A percentile compares a stretch with the other conserved stretches of the same genome.
phyloP scores from a whole-genome alignment of 2,888 invertebrate genomes.

The Agrilus cyanescens region DNA sequence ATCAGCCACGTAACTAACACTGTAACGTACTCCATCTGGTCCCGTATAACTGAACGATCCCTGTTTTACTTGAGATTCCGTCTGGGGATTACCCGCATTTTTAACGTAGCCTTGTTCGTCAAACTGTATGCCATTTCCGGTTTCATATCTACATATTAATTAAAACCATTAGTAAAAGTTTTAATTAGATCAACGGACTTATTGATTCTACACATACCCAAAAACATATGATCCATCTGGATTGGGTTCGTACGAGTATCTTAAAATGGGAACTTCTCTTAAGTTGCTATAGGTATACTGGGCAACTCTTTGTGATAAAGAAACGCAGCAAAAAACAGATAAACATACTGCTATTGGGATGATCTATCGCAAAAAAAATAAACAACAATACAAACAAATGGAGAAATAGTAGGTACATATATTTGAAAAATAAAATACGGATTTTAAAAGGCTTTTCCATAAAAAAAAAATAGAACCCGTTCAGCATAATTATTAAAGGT shows the following conservation, averaged over 20 bases:
- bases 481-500: no score
- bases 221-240: constrained; percentile 38
- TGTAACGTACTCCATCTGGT: constrained; percentile 44
- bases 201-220: constrained; percentile 30
- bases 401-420: no score
- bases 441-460: no score
- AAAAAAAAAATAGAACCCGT: no score
- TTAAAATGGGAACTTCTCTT: constrained; percentile 38
- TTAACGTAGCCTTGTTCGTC: constrained; percentile 45
- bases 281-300: constrained; percentile 8
- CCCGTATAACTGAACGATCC: constrained; percentile 47
- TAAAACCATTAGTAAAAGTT: not conserved
- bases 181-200: not conserved
- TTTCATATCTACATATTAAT: constrained; percentile 44
- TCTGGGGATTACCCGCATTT: constrained; percentile 26
- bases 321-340: constrained; percentile 1
- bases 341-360: no score
- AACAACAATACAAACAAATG: no score
- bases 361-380: no score
- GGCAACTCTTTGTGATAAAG: constrained; percentile 9
- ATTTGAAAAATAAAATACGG: no score
- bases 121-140: constrained; percentile 59
- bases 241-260: constrained; percentile 38
- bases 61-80: constrained; percentile 39
- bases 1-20: constrained; percentile 60